Conservation (phyloP, 2,888 invertebrate genomes). For the Lingula anatina region DNA sequence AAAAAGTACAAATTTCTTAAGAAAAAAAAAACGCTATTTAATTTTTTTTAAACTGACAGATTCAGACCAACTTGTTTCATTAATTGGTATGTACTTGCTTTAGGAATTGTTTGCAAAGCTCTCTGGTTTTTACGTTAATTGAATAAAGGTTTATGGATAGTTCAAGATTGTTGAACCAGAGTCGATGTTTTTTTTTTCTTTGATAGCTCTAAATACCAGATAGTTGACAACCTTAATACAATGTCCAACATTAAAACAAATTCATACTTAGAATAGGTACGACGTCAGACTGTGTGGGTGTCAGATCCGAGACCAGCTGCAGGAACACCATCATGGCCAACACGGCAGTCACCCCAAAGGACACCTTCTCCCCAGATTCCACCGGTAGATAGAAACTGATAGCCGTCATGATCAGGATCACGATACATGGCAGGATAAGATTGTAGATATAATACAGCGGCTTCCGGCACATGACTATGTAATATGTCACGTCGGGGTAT, state of each 20-base stretch:
- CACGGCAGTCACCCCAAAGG: neutral
- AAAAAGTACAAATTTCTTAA: too few species aligned
- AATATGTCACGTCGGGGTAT: neutral
- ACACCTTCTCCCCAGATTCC: slow-evolving; percentile 1
- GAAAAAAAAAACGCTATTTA: too few species aligned
- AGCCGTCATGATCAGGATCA: neutral
- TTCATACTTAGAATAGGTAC: neutral
- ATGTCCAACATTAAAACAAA: too few species aligned
- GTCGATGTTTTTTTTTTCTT: too few species aligned
- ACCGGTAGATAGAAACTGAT: neutral
- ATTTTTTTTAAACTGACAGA: too few species aligned
- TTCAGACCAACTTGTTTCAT: neutral
- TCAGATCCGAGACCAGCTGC: neutral
- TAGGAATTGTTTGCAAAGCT: too few species aligned
- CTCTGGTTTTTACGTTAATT: too few species aligned
- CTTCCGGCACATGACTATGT: neutral
- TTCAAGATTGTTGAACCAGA: too few species aligned
- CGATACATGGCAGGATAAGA: neutral
- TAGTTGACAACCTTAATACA: too few species aligned
- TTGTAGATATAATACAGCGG: neutral
- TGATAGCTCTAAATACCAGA: too few species aligned
- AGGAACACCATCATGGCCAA: neutral
- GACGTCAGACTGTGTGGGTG: neutral
- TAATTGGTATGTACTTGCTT: neutral
- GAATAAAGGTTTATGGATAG: too few species aligned